Evolutionary conservation across 2,888 invertebrate species (phyloP), one percentile per base, ranked within the genome.

Genomic region (Steinernema hermaphroditum): DNA sequence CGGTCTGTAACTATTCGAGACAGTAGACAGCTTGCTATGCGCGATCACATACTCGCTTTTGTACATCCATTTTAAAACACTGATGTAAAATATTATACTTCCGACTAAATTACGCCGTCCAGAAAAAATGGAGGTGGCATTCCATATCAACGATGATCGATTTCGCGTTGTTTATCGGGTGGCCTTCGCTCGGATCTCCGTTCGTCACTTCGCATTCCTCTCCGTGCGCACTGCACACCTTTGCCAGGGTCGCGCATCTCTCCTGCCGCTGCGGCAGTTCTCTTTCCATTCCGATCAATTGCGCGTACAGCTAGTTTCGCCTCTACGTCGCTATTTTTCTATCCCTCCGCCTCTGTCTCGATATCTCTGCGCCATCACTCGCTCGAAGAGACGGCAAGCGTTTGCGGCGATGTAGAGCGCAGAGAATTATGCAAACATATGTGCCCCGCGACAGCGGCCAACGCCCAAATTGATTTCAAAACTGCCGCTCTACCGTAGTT

Each of bases 401-500:
- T 62, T 27, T 62, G 29, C 62, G 9, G 14, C 34, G 6, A 9
- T 62, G 62, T 62, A 62, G 62, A 62, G 62, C 62, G 62, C 62
- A 62, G 62, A 62, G 32, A 34, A 32, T 62, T 62, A 62, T 27
- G 62, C 62, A 62, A 62, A 62, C 62, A 62, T 62, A 29, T 62
- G 62, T 62, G 62, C 62, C 32, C 16, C 19, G 62, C 62, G 62
- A n/a, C 29, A 16, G 62, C 62, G 62, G 54, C 19, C 62, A 32
- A 12, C 62, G 62, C 27, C 32, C 62, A 32, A 62, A 62, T 62
- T 62, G 62, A 62, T 62, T 62, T 62, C 29, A 32, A 62, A 62
- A 62, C 62, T 62, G 62, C 62, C 62, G 62, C 62, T n/a, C 62
- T 62, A 62, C 62, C 62, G 62, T 62, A 62, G 62, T 19, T 62